These are phyloP conservation scores for Itoplectis maculator DNA, from an alignment of 2,888 invertebrate species.

Conservation along the genomic window DNA sequence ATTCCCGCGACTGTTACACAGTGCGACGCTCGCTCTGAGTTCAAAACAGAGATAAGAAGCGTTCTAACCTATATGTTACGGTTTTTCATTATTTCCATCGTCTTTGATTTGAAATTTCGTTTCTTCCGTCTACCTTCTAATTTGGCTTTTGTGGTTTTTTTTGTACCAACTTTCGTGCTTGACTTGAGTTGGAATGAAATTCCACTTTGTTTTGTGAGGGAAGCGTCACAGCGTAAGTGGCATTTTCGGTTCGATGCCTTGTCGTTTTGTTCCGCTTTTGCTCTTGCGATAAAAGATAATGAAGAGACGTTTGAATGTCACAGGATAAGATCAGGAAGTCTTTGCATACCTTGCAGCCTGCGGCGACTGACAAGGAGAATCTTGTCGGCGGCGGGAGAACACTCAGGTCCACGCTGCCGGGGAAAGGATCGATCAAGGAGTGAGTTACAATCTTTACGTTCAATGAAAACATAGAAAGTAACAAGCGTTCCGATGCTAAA, in stretches of 20 bases:
- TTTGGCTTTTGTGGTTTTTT: neutral
- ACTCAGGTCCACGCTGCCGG: constrained; percentile 74
- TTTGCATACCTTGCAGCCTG: constrained; percentile 90
- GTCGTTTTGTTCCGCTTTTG: constrained; percentile 34
- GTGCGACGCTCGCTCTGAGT: constrained; percentile 13
- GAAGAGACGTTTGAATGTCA: neutral
- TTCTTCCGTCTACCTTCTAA: neutral
- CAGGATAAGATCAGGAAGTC: constrained; percentile 86
- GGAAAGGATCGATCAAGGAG: constrained; percentile 72
- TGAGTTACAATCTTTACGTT: constrained; percentile 54
- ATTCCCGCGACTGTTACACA: neutral
- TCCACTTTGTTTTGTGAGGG: neutral
- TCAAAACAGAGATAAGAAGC: constrained; percentile 1
- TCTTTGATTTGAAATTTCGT: neutral
- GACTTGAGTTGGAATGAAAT: neutral
- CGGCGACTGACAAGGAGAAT: constrained; percentile 91
- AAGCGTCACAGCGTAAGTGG: neutral
- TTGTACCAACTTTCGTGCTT: neutral
- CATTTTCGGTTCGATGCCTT: neutral
- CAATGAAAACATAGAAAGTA: constrained; percentile 42
- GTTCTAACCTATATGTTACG: constrained; percentile 2
- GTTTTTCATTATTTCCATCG: neutral
- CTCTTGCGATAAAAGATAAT: neutral
- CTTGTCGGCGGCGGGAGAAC: constrained; percentile 88
- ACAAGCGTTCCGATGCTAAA: neutral